These are phyloP conservation scores for Volucella zonaria DNA, from an alignment of 2,888 invertebrate species.

Conservation along the genomic window DNA sequence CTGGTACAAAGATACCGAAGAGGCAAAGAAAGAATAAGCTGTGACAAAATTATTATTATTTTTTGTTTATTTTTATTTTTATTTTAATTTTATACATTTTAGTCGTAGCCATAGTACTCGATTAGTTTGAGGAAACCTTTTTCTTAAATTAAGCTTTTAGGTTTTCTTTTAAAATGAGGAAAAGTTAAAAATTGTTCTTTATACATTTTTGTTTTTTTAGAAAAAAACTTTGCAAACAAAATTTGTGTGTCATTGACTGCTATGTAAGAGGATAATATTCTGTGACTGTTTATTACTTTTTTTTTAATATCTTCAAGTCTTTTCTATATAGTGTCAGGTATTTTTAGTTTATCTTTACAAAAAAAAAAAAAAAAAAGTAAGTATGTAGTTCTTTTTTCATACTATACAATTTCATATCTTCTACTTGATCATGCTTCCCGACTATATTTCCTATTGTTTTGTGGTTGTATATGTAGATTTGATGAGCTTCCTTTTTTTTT, in stretches of 20 bases:
- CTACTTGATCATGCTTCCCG: slow-evolving; percentile 40
- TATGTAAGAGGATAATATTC: slow-evolving; percentile 69
- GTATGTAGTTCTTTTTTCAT: slow-evolving; percentile 31
- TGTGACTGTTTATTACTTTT: slow-evolving; percentile 67
- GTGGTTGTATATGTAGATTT: slow-evolving; percentile 45
- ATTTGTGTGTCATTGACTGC: slow-evolving; percentile 68
- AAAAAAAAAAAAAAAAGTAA: slow-evolving; percentile 1
- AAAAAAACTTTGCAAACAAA: slow-evolving; percentile 20
- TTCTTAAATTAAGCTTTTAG: slow-evolving; percentile 67
- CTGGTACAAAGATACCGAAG: slow-evolving; percentile 94
- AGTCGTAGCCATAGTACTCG: slow-evolving; percentile 70
- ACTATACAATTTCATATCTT: slow-evolving; percentile 20
- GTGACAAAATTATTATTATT: slow-evolving; percentile 55
- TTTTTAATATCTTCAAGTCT: slow-evolving; percentile 23
- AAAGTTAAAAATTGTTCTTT: slow-evolving; percentile 71
- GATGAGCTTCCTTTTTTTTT: slow-evolving; percentile 17
- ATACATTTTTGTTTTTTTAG: slow-evolving; percentile 55
- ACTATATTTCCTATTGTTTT: slow-evolving; percentile 14
- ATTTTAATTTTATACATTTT: slow-evolving; percentile 63
- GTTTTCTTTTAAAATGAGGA: slow-evolving; percentile 55
- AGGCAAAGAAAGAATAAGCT: slow-evolving; percentile 80
- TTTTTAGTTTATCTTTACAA: slow-evolving; percentile 27
- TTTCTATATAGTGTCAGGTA: slow-evolving; percentile 30
- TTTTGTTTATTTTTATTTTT: slow-evolving; percentile 34
- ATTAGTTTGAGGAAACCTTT: slow-evolving; percentile 55